These are phyloP conservation scores for Pollenia amentaria DNA, from an alignment of 2,888 invertebrate species.

Conservation along the genomic window DNA sequence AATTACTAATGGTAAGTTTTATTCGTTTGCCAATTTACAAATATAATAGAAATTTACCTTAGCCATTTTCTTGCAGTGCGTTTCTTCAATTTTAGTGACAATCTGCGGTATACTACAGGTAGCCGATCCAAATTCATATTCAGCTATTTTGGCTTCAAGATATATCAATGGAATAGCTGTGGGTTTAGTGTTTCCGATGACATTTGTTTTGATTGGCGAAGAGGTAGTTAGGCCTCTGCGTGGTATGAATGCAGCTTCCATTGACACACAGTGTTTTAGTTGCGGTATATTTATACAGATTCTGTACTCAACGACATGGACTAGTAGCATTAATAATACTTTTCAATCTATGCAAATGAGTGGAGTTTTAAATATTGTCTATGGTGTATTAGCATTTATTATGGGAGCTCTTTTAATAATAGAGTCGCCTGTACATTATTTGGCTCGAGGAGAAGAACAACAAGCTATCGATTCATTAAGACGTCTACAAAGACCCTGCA, in stretches of 20 bases:
- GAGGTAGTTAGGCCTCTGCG: conserved; percentile 76
- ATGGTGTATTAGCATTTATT: conserved; percentile 76
- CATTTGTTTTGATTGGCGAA: conserved; percentile 80
- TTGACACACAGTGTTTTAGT: conserved; percentile 76
- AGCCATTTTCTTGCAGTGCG: conserved; percentile 72
- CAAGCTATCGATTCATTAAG: conserved; percentile 79
- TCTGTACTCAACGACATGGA: conserved; percentile 58
- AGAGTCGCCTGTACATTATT: conserved; percentile 80
- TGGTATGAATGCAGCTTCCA: conserved; percentile 74
- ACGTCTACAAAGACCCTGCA: conserved; percentile 77
- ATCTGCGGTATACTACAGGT: conserved; percentile 78
- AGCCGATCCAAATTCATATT: conserved; percentile 57
- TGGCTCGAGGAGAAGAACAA: conserved; percentile 78
- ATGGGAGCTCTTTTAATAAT: conserved; percentile 72
- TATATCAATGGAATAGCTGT: conserved; percentile 81
- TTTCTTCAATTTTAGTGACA: conserved; percentile 76
- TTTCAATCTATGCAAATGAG: conserved; percentile 74
- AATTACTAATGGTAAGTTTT: conserved; percentile 76
- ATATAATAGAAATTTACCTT: background rate
- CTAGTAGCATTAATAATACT: background rate
- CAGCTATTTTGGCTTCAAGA: conserved; percentile 75
- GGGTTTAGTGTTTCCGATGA: conserved; percentile 79
- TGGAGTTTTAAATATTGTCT: conserved; percentile 76
- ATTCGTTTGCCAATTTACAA: background rate
- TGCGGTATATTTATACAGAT: conserved; percentile 78